These are phyloP conservation scores for Elmis aenea DNA, from an alignment of 2,888 invertebrate species.

Conservation along the genomic window DNA sequence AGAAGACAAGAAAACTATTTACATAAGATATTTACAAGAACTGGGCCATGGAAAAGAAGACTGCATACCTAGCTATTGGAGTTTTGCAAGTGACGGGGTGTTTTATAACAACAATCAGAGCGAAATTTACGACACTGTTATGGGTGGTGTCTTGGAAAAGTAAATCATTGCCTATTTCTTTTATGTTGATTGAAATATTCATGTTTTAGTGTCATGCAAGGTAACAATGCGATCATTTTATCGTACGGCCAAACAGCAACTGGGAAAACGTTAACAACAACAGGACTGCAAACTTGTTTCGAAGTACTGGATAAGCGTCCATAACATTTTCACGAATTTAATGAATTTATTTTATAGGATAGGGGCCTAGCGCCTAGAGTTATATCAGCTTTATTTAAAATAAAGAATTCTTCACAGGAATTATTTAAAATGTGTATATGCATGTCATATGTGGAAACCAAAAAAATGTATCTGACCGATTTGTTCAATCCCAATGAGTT, in stretches of 20 bases:
- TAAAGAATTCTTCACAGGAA: slow-evolving; percentile 30
- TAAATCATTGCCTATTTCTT: slow-evolving; percentile 22
- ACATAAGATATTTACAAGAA: slow-evolving; percentile 40
- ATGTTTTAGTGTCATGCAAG: slow-evolving; percentile 36
- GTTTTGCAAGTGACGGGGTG: slow-evolving; percentile 42
- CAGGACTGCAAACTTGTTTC: slow-evolving; percentile 34
- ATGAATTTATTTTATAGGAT: slow-evolving; percentile 38
- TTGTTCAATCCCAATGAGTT: slow-evolving; percentile 34
- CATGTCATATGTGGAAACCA: slow-evolving; percentile 43
- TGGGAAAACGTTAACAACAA: slow-evolving; percentile 41
- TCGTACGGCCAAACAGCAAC: slow-evolving; percentile 46
- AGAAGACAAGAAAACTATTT: slow-evolving; percentile 39
- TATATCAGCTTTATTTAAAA: slow-evolving; percentile 36
- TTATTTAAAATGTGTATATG: slow-evolving; percentile 37
- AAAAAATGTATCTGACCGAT: slow-evolving; percentile 37
- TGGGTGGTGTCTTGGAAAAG: slow-evolving; percentile 39
- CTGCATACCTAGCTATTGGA: slow-evolving; percentile 40
- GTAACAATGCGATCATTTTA: slow-evolving; percentile 38
- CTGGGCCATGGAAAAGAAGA: slow-evolving; percentile 24
- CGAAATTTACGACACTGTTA: slow-evolving; percentile 37
- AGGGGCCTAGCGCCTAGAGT: slow-evolving; percentile 44
- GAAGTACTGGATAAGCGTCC: slow-evolving; percentile 26
- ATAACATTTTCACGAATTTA: not conserved
- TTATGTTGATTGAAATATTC: not conserved
- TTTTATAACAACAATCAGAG: slow-evolving; percentile 42